A percentile compares a stretch with the other conserved stretches of the same genome.
Conservation (phyloP, 2,888 invertebrate species). For the Nomada hirtipes region DNA sequence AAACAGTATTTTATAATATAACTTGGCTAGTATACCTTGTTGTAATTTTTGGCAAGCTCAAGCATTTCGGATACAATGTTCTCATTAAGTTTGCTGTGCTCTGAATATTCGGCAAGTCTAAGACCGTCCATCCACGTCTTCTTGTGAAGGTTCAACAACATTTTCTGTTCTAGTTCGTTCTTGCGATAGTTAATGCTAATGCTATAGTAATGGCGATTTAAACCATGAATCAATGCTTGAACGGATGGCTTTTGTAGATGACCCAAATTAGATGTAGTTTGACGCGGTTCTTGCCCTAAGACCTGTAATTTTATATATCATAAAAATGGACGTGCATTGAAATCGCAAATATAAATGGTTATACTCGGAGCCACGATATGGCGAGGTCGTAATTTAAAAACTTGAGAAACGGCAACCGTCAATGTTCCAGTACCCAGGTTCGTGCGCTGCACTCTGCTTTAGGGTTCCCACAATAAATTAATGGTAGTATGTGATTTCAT, state of each 20-base stretch:
- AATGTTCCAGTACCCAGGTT: too few relatives aligned
- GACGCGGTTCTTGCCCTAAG: conserved; percentile 98
- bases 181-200: conserved; percentile 99
- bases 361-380: background rate
- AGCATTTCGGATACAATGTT: conserved; percentile 98
- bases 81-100: conserved; percentile 97
- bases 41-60: conserved; percentile 98
- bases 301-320: conserved; percentile 73
- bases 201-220: conserved; percentile 99
- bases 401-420: too few relatives aligned
- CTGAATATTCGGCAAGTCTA: conserved; percentile 94
- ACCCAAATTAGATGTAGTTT: conserved; percentile 99
- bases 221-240: conserved; percentile 99
- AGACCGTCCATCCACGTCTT: conserved; percentile 99
- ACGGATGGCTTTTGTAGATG: conserved; percentile 99
- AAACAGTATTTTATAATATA: background rate
- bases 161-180: conserved; percentile 99
- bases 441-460: too few relatives aligned
- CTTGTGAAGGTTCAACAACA: conserved; percentile 99
- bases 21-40: conserved; percentile 87
- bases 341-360: background rate
- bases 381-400: too few relatives aligned
- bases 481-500: too few relatives aligned
- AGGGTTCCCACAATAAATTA: too few relatives aligned
- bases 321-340: background rate